Percentiles rank a stretch among this genome's conserved stretches.
Evolutionary conservation across 2,113 vertebrate species (phyloP).

Genomic region (Anoura caudifer): DNA sequence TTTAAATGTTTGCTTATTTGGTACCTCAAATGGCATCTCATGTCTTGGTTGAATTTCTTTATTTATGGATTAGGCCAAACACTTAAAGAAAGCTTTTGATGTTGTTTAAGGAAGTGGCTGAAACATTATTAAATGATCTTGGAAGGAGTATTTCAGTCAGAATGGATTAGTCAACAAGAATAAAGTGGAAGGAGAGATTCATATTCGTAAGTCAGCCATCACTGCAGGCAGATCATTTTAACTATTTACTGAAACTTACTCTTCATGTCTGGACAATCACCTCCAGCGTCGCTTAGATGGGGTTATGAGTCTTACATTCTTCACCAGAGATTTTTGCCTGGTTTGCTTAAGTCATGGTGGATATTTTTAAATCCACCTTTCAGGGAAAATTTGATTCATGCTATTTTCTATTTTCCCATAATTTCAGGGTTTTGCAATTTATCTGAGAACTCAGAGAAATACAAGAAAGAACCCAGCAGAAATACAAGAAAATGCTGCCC

Average conservation of each 20-base stretch:
- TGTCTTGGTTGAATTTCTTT: background rate
- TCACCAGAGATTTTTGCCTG: background rate
- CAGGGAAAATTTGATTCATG: slow-evolving; percentile 5
- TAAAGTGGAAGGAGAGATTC: background rate
- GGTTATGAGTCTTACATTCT: background rate
- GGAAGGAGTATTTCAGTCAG: background rate
- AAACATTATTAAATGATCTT: background rate
- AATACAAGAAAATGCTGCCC: slow-evolving; percentile 27
- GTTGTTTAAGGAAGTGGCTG: background rate
- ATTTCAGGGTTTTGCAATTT: slow-evolving; percentile 59
- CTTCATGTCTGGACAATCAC: background rate
- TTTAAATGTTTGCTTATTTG: background rate
- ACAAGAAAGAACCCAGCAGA: too few relatives aligned
- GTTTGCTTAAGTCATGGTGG: slow-evolving; percentile 14
- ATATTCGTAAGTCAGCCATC: background rate
- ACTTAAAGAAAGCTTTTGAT: background rate
- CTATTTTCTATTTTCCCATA: slow-evolving; percentile 50
- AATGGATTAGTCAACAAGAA: background rate
- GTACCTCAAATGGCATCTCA: background rate
- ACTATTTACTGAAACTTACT: background rate
- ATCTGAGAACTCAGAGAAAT: slow-evolving; percentile 50
- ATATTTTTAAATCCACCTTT: slow-evolving; percentile 30
- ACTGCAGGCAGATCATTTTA: background rate
- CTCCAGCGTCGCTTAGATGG: background rate
- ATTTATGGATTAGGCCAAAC: background rate